These are phyloP conservation scores for Arizona elegans DNA, from an alignment of 2,113 vertebrate genomes.

Conservation along the genomic window DNA sequence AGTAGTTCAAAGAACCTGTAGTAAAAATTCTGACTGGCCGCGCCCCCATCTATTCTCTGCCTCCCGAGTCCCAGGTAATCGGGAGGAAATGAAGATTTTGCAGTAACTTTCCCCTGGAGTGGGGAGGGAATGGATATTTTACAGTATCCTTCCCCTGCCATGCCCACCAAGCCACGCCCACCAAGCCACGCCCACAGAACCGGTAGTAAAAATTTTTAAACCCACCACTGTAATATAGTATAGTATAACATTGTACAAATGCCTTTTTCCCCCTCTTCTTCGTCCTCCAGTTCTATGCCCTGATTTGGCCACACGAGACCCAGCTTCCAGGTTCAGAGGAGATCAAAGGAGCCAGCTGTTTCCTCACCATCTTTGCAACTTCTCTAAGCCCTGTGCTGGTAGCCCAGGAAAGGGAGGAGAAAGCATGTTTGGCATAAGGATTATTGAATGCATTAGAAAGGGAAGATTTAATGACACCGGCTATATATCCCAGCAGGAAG, in stretches of 20 bases:
- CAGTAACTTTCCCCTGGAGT: too few relatives aligned
- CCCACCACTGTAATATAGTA: too few relatives aligned
- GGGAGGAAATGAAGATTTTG: too few relatives aligned
- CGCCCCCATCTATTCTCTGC: too few relatives aligned
- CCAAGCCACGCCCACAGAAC: too few relatives aligned
- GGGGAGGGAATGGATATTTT: too few relatives aligned
- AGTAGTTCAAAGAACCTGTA: too few relatives aligned
- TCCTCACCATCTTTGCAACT: neutral
- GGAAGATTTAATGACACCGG: constrained; percentile 39
- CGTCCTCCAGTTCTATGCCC: rapidly evolving
- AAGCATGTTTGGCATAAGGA: constrained; percentile 57
- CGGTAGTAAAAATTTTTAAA: too few relatives aligned
- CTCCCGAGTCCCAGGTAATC: too few relatives aligned
- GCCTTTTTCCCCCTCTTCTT: neutral
- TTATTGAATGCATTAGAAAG: constrained; percentile 62
- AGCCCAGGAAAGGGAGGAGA: neutral
- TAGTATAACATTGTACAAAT: neutral
- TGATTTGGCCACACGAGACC: neutral
- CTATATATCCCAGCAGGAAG: neutral
- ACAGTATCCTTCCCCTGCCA: too few relatives aligned
- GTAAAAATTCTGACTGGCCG: too few relatives aligned
- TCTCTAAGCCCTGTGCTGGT: neutral
- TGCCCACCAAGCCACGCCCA: too few relatives aligned
- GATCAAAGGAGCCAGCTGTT: constrained; percentile 16
- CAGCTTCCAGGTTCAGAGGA: neutral